These are phyloP conservation scores for Aphodius sticticus DNA, from an alignment of 2,888 invertebrate species.

Conservation along the genomic window DNA sequence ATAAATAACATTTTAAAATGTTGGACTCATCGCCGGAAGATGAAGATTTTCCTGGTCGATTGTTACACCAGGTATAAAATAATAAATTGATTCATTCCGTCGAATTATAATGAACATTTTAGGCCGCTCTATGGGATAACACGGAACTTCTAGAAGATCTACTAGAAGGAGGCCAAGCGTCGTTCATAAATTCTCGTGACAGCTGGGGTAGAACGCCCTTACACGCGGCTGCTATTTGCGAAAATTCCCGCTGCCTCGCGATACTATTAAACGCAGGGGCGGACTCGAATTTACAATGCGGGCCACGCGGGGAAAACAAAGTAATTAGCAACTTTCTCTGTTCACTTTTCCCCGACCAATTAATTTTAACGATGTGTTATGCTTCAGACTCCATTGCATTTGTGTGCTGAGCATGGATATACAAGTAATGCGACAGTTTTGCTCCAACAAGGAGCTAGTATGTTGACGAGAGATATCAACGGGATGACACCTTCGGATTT, in stretches of 20 bases:
- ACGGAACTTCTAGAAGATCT: constrained; percentile 85
- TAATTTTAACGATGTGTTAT: constrained; percentile 29
- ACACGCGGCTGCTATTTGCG: constrained; percentile 84
- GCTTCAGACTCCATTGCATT: constrained; percentile 79
- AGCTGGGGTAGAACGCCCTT: constrained; percentile 78
- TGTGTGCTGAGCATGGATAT: constrained; percentile 83
- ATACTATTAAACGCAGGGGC: constrained; percentile 78
- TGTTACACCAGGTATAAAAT: constrained; percentile 73
- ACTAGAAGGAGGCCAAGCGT: constrained; percentile 71
- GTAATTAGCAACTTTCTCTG: constrained; percentile 53
- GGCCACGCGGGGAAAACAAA: constrained; percentile 72
- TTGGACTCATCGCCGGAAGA: constrained; percentile 82
- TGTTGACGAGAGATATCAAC: constrained; percentile 68
- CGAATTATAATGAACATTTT: constrained; percentile 22
- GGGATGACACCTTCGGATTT: constrained; percentile 78
- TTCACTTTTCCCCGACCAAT: constrained; percentile 25
- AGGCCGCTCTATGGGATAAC: constrained; percentile 91
- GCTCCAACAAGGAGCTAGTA: constrained; percentile 72
- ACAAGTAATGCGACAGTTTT: constrained; percentile 72
- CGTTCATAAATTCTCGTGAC: constrained; percentile 74
- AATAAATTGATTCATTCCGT: neutral
- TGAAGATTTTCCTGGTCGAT: constrained; percentile 79
- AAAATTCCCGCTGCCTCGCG: constrained; percentile 77
- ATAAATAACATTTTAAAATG: constrained; percentile 51
- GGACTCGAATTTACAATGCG: constrained; percentile 73